Evolutionary conservation across 2,113 vertebrate genomes (phyloP).

Genomic region (Pseudolaguvia tuberculata): DNA sequence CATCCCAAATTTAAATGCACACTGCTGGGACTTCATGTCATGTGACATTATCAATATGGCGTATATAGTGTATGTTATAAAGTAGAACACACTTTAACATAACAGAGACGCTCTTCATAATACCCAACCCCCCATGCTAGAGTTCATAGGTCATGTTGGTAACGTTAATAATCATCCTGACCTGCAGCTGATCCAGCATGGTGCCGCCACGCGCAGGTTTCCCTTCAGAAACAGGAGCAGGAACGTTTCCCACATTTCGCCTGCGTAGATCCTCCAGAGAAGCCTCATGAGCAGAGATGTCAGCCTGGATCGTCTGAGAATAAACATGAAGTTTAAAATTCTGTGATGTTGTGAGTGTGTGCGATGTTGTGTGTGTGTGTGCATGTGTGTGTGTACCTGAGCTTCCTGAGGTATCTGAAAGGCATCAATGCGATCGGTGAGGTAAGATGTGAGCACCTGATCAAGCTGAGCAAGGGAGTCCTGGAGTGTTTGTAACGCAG

Average conservation of each 20-base stretch:
- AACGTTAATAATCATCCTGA: constrained; percentile 46
- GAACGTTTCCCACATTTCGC: constrained; percentile 71
- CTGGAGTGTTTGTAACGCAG: constrained; percentile 80
- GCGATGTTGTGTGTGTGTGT: neutral
- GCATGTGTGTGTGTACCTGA: constrained; percentile 73
- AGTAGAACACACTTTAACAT: no score
- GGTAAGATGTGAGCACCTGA: constrained; percentile 85
- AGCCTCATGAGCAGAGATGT: constrained; percentile 83
- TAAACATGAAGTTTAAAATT: neutral
- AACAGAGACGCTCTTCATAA: no score
- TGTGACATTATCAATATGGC: no score
- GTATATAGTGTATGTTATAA: no score
- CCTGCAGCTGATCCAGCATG: constrained; percentile 86
- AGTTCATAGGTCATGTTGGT: neutral
- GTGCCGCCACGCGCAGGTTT: constrained; percentile 76
- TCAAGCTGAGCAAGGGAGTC: constrained; percentile 85
- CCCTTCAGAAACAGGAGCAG: constrained; percentile 69
- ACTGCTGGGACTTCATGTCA: no score
- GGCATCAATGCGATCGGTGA: constrained; percentile 92
- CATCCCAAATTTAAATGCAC: no score
- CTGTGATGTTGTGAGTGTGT: neutral
- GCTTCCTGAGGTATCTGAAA: constrained; percentile 91
- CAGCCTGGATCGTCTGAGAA: constrained; percentile 82
- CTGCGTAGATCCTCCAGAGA: constrained; percentile 82
- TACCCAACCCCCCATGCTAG: no score